phyloP scores from a whole-genome alignment of 2,888 invertebrate genomes.

The Celastrina argiolus region DNA sequence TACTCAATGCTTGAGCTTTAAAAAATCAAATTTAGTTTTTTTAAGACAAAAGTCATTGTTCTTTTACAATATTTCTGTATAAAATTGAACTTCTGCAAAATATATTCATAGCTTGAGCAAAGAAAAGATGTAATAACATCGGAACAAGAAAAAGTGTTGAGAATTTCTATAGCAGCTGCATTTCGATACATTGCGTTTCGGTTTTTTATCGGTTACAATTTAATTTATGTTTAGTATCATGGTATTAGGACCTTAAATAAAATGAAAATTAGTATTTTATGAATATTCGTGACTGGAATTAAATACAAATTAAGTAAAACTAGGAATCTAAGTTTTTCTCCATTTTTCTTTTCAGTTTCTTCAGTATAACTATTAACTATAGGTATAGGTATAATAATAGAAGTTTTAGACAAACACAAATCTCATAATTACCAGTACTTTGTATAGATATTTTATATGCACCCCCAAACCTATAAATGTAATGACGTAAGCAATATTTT shows the following conservation, averaged over 20 bases:
- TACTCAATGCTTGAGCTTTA: neutral
- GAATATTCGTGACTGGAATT: too few relatives aligned
- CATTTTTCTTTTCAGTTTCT: neutral
- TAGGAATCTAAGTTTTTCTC: too few relatives aligned
- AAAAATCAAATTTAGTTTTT: constrained; percentile 1
- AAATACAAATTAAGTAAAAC: too few relatives aligned
- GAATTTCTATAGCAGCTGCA: constrained; percentile 6
- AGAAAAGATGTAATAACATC: constrained; percentile 13
- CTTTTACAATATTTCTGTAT: constrained; percentile 1
- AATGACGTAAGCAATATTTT: constrained; percentile 19
- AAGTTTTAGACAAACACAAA: neutral
- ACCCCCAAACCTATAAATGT: constrained; percentile 23
- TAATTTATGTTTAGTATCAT: neutral
- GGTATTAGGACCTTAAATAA: too few relatives aligned
- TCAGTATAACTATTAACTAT: neutral
- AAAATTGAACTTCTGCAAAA: constrained; percentile 6
- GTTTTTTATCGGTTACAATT: neutral
- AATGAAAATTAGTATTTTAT: too few relatives aligned
- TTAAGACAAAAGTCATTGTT: neutral
- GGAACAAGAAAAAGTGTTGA: neutral
- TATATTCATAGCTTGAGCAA: constrained; percentile 11
- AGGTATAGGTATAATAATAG: neutral
- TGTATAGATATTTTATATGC: constrained; percentile 1
- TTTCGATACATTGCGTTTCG: constrained; percentile 1
- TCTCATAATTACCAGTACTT: neutral